These are phyloP conservation scores for Sycobia sp. DNA, from an alignment of 1,140 invertebrate genomes.

Conservation along the genomic window DNA sequence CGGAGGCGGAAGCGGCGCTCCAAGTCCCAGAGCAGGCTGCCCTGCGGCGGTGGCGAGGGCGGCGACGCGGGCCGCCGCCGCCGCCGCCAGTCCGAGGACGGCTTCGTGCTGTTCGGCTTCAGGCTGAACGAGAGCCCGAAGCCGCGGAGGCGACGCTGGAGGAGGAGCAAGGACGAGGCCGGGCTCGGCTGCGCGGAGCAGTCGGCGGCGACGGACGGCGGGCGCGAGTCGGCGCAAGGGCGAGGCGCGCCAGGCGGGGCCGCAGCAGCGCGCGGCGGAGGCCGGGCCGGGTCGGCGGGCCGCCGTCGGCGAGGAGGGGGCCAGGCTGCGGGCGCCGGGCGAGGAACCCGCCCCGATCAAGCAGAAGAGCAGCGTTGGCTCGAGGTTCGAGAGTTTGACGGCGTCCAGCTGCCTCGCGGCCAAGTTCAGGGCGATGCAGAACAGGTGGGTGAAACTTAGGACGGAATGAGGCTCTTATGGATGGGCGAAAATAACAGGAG, in stretches of 20 bases:
- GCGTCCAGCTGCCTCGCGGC: slow-evolving; percentile 68
- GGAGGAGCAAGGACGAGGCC: slow-evolving; percentile 35
- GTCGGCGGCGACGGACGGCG: not conserved
- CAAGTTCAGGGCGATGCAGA: slow-evolving; percentile 74
- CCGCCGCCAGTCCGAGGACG: slow-evolving; percentile 45
- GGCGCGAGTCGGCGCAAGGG: not conserved
- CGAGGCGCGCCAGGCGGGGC: not conserved
- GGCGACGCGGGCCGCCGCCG: too few species aligned
- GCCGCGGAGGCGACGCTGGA: slow-evolving; percentile 36
- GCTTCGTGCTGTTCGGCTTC: slow-evolving; percentile 50
- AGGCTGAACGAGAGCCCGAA: slow-evolving; percentile 35
- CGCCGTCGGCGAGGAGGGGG: not conserved
- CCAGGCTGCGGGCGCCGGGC: not conserved
- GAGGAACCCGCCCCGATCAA: too few species aligned
- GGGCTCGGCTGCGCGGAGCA: slow-evolving; percentile 4
- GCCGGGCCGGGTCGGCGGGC: not conserved
- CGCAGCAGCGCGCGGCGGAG: not conserved
- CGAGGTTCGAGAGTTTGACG: slow-evolving; percentile 56
- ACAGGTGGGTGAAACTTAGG: slow-evolving; percentile 52
- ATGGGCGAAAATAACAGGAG: too few species aligned
- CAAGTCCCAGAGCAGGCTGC: slow-evolving; percentile 53
- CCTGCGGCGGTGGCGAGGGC: slow-evolving; percentile 44
- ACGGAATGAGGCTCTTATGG: not conserved
- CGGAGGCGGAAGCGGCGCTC: slow-evolving; percentile 51
- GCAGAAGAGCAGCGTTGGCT: not conserved